These are phyloP conservation scores for Chrosomus eos DNA, from an alignment of 2,797 vertebrate genomes.

Conservation along the genomic window DNA sequence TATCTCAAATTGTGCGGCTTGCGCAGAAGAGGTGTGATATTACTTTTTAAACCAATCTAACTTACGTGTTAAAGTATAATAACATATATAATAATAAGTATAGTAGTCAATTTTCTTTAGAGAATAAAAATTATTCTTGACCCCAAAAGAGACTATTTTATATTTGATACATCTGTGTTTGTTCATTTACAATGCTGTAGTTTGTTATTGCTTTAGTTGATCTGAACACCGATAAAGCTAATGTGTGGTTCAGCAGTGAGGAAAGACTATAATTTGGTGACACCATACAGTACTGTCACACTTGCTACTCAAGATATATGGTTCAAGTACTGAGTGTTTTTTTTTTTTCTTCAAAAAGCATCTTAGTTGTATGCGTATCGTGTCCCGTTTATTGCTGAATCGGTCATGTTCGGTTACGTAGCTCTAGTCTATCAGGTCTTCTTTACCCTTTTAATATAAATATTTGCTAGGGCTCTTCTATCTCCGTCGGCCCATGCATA, in stretches of 20 bases:
- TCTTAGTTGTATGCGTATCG: not conserved
- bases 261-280: not conserved
- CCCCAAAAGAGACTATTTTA: not conserved
- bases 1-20: not conserved
- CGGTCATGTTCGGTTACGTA: conserved; percentile 12
- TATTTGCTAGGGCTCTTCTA: conserved; percentile 62
- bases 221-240: not conserved
- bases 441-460: conserved; percentile 64
- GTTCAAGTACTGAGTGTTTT: not conserved
- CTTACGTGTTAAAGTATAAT: not conserved
- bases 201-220: not conserved
- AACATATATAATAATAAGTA: not conserved
- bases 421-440: conserved; percentile 51
- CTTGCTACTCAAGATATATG: not conserved
- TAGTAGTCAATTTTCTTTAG: not conserved
- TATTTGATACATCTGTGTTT: not conserved
- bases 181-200: not conserved
- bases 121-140: not conserved
- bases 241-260: not conserved
- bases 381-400: not conserved
- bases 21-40: not conserved
- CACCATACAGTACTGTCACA: not conserved
- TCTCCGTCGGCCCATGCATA: conserved; percentile 74
- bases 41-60: not conserved
- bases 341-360: not conserved